Percentiles rank a stretch among this genome's conserved stretches.
These are phyloP conservation scores for Eudasyphora cyanicolor DNA, from an alignment of 2,888 invertebrate species.

Conservation along the genomic window DNA sequence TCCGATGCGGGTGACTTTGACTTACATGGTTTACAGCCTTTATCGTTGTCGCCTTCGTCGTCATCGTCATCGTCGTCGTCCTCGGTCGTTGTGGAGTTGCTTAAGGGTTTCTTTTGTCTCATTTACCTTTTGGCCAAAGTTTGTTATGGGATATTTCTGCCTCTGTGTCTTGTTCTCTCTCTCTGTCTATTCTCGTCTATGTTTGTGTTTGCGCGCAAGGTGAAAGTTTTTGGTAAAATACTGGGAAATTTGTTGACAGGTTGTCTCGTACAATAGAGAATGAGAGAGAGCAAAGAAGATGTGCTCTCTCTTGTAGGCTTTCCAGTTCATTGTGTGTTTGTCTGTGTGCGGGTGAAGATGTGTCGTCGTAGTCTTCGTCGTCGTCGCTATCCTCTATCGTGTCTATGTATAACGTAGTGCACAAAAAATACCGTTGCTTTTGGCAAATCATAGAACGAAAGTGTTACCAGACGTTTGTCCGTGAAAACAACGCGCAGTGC, in stretches of 20 bases:
- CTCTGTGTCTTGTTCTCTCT: neutral
- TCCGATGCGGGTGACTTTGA: conserved; percentile 25
- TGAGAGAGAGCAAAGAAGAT: neutral
- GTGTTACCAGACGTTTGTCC: conserved; percentile 50
- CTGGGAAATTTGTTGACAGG: conserved; percentile 24
- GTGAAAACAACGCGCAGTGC: conserved; percentile 60
- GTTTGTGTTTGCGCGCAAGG: conserved; percentile 4
- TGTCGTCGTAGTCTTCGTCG: neutral
- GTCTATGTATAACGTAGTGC: neutral
- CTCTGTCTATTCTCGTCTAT: neutral
- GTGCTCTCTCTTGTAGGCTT: neutral
- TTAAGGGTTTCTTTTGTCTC: neutral
- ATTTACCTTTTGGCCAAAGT: neutral
- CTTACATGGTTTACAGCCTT: no score
- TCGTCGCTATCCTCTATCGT: no score
- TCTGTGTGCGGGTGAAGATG: conserved; percentile 12
- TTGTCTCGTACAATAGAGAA: neutral
- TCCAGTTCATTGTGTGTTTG: conserved; percentile 2
- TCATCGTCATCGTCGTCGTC: no score
- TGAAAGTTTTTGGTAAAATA: conserved; percentile 18
- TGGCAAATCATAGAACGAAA: conserved; percentile 43
- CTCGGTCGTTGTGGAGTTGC: neutral
- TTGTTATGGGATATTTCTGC: conserved; percentile 56
- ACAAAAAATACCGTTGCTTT: neutral
- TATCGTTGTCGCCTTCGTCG: no score